Evolutionary conservation across 2,888 invertebrate genomes (phyloP).

Genomic region (Lasioglossum lativentre): DNA sequence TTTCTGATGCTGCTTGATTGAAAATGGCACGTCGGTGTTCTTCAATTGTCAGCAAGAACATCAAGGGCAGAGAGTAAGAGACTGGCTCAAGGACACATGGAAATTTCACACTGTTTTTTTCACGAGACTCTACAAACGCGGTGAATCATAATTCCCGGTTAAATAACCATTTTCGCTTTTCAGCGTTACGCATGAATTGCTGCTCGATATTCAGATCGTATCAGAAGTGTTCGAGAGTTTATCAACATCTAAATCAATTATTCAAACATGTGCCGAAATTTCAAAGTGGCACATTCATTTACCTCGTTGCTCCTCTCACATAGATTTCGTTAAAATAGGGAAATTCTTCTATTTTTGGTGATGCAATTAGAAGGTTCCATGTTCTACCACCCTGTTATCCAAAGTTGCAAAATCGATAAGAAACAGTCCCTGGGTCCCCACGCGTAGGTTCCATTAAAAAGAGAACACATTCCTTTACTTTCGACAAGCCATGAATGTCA

Average conservation of each 20-base stretch:
- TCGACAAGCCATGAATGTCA: too few relatives aligned
- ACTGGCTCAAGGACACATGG: conserved; percentile 58
- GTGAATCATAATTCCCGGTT: conserved; percentile 59
- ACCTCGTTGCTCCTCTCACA: too few relatives aligned
- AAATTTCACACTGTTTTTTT: conserved; percentile 43
- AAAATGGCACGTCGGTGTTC: conserved; percentile 27
- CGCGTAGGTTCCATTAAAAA: too few relatives aligned
- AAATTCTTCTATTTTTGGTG: too few relatives aligned
- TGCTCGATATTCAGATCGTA: neutral
- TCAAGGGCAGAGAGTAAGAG: conserved; percentile 54
- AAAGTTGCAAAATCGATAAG: too few relatives aligned
- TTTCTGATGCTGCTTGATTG: neutral
- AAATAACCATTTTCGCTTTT: conserved; percentile 49
- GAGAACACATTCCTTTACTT: too few relatives aligned
- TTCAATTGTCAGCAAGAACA: conserved; percentile 41
- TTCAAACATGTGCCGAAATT: neutral
- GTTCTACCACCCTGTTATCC: too few relatives aligned
- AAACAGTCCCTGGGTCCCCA: too few relatives aligned
- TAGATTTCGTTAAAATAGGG: too few relatives aligned
- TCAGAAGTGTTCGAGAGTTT: neutral
- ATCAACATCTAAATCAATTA: neutral
- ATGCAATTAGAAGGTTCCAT: too few relatives aligned
- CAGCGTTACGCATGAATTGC: neutral
- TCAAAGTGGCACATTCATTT: too few relatives aligned
- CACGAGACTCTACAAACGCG: conserved; percentile 7